These are phyloP conservation scores for Umimayanthus kanabou DNA, from an alignment of 92 coral and sea anemone species.

Conservation along the genomic window DNA sequence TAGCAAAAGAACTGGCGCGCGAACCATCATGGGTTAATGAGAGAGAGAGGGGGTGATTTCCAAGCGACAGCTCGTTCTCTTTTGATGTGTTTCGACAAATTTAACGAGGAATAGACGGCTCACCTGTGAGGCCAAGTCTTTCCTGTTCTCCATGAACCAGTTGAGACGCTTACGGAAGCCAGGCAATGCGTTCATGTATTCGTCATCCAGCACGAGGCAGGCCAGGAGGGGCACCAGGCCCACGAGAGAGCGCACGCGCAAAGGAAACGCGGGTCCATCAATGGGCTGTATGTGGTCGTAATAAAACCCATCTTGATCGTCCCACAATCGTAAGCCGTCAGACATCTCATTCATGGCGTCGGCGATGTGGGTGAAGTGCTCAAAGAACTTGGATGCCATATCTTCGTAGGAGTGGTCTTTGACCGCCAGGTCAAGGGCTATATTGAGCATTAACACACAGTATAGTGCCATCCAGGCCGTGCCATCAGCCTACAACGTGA, in stretches of 20 bases:
- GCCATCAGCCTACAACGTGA: constrained; percentile 84
- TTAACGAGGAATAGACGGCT: neutral
- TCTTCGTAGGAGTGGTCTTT: constrained; percentile 84
- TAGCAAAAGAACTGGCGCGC: neutral
- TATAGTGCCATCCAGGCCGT: constrained; percentile 99
- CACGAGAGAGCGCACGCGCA: constrained; percentile 96
- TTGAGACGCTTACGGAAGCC: constrained; percentile 94
- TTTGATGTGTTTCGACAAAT: neutral
- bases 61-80: neutral
- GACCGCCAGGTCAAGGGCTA: constrained; percentile 89
- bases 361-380: constrained; percentile 93
- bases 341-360: constrained; percentile 96
- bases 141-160: constrained; percentile 81
- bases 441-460: constrained; percentile 87
- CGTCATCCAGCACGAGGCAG: constrained; percentile 90
- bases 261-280: constrained; percentile 56
- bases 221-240: constrained; percentile 95
- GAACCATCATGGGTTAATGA: neutral
- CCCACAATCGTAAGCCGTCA: constrained; percentile 96
- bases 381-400: constrained; percentile 99
- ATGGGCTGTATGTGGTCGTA: constrained; percentile 75
- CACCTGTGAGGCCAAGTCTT: constrained; percentile 93
- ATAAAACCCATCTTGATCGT: constrained; percentile 92
- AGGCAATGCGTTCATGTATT: constrained; percentile 86
- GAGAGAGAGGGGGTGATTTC: neutral